These are phyloP conservation scores for Hoplostethus atlanticus DNA, from an alignment of 2,797 vertebrate species.

Conservation along the genomic window DNA sequence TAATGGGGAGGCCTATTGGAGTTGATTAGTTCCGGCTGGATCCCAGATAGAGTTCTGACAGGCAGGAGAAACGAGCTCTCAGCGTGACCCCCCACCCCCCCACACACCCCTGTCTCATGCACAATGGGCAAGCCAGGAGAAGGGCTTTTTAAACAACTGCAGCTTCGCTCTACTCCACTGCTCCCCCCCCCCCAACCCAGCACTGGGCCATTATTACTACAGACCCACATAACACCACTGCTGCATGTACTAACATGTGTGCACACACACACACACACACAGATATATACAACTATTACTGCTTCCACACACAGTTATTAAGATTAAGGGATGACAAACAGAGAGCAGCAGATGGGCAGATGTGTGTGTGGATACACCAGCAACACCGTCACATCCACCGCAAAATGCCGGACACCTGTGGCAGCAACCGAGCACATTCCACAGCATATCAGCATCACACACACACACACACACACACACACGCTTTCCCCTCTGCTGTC, in stretches of 20 bases:
- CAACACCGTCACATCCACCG: conserved; percentile 54
- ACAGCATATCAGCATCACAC: conserved; percentile 65
- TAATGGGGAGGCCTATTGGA: conserved; percentile 93
- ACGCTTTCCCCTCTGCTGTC: conserved; percentile 39
- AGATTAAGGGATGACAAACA: too few relatives aligned
- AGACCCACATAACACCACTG: conserved; percentile 48
- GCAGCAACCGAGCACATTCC: conserved; percentile 72
- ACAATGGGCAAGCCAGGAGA: conserved; percentile 83
- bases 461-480: conserved; percentile 40
- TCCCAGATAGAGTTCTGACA: conserved; percentile 98
- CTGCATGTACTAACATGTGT: conserved; percentile 35
- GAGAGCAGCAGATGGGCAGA: too few relatives aligned
- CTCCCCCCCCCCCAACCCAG: conserved; percentile 31
- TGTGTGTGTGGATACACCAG: conserved; percentile 54
- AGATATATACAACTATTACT: conserved; percentile 20
- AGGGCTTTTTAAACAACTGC: conserved; percentile 86
- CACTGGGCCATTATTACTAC: conserved; percentile 55
- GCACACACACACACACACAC: conserved; percentile 40
- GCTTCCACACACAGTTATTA: conserved; percentile 14
- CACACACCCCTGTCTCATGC: conserved; percentile 76
- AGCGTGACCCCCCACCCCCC: conserved; percentile 74
- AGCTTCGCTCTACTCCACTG: conserved; percentile 66
- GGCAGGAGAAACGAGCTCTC: conserved; percentile 92
- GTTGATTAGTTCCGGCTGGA: conserved; percentile 99
- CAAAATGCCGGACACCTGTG: conserved; percentile 75